A percentile compares a stretch with the other conserved stretches of the same genome.
Evolutionary conservation across 2,113 vertebrate genomes (phyloP).

Genomic region (Pluvialis apricaria): DNA sequence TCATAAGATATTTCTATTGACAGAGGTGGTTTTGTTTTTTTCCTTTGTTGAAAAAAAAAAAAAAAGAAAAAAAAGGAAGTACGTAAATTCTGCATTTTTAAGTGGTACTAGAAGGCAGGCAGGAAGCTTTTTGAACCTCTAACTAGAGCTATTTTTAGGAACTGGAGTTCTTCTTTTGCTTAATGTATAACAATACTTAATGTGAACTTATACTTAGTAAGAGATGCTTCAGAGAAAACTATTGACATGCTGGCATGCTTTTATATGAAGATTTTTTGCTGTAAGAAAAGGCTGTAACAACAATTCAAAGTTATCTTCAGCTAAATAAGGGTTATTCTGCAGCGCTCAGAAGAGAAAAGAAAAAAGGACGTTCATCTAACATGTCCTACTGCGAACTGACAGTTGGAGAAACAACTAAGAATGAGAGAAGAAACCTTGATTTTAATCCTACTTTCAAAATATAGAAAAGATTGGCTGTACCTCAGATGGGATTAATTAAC

Average conservation of each 20-base stretch:
- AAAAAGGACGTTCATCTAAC: neutral
- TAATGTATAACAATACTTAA: neutral
- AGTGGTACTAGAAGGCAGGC: neutral
- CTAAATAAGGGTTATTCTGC: neutral
- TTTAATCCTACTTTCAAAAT: neutral
- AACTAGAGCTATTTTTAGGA: neutral
- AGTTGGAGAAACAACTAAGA: neutral
- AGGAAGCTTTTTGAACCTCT: neutral
- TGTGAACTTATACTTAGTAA: neutral
- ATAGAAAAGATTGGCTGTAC: neutral
- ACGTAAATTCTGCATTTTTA: neutral
- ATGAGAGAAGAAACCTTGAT: neutral
- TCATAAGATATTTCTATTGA: neutral
- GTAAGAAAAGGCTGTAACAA: neutral
- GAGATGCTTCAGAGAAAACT: neutral
- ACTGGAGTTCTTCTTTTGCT: neutral
- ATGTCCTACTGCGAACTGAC: rapidly evolving
- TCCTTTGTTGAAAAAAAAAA: neutral
- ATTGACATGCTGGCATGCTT: neutral
- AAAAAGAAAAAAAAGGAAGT: neutral
- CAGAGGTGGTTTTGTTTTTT: neutral
- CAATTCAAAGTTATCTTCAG: neutral
- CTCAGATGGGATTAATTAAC: neutral
- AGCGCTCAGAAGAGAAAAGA: neutral
- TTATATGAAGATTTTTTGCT: neutral